These are phyloP conservation scores for Phainopepla nitens DNA, from an alignment of 2,113 vertebrate genomes.

Conservation along the genomic window DNA sequence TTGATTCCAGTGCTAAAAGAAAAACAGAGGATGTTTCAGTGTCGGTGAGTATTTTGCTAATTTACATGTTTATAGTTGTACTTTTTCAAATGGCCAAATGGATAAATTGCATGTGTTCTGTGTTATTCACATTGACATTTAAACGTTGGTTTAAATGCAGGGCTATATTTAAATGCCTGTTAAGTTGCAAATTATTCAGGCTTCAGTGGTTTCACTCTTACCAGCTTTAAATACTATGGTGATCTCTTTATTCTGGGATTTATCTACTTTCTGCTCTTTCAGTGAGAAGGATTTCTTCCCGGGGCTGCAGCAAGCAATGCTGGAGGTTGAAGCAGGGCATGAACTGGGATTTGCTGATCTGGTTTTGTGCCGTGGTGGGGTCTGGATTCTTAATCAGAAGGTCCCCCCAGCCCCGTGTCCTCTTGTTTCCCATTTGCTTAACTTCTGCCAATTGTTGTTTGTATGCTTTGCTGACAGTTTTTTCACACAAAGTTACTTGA, in stretches of 20 bases:
- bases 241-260: background rate
- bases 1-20: constrained; percentile 92
- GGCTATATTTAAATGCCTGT: constrained; percentile 12
- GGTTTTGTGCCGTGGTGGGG: background rate
- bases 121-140: background rate
- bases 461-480: background rate
- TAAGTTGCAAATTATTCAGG: background rate
- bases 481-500: background rate
- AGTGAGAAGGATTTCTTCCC: background rate
- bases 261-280: background rate
- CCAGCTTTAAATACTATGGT: background rate
- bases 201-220: background rate
- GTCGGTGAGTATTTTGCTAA: constrained; percentile 79
- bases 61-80: background rate
- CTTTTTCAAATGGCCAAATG: background rate
- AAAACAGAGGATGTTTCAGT: constrained; percentile 85
- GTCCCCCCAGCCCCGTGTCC: background rate
- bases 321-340: background rate
- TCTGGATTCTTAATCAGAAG: background rate
- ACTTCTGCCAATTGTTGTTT: background rate
- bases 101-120: background rate
- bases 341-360: background rate
- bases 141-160: background rate
- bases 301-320: background rate
- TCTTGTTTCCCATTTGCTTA: background rate